Evolutionary conservation across 2,797 vertebrate species (phyloP).

Genomic region (Percopsis omiscomaycus): DNA sequence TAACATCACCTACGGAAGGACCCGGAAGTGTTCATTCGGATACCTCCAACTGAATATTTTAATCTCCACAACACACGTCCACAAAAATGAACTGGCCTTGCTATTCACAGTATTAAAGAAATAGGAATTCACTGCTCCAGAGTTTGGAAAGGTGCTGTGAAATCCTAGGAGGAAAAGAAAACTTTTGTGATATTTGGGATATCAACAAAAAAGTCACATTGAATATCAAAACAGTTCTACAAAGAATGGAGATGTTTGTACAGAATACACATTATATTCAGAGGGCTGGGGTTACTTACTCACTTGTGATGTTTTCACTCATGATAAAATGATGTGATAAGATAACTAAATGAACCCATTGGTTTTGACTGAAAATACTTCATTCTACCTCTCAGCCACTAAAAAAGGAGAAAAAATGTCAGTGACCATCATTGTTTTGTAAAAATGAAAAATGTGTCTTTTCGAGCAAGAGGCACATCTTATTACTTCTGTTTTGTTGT

Average conservation of each 20-base stretch:
- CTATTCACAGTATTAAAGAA: conserved; percentile 71
- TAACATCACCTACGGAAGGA: conserved; percentile 99
- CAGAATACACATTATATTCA: conserved; percentile 78
- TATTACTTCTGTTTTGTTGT: conserved; percentile 77
- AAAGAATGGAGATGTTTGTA: conserved; percentile 74
- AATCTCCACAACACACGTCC: conserved; percentile 54
- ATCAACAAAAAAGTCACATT: conserved; percentile 80
- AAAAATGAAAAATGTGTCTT: conserved; percentile 75
- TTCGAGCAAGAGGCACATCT: conserved; percentile 75
- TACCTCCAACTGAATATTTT: conserved; percentile 97
- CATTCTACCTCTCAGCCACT: conserved; percentile 88
- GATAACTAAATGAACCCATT: conserved; percentile 67
- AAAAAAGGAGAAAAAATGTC: conserved; percentile 68
- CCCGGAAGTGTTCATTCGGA: conserved; percentile 99
- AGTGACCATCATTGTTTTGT: conserved; percentile 78
- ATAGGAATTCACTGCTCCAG: conserved; percentile 61
- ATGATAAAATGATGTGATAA: conserved; percentile 71
- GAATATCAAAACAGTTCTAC: conserved; percentile 55
- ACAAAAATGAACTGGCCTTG: conserved; percentile 67
- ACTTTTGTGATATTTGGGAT: conserved; percentile 81
- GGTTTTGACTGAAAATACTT: conserved; percentile 73
- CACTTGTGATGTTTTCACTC: conserved; percentile 73
- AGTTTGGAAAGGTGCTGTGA: conserved; percentile 62
- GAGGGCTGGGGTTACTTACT: conserved; percentile 80
- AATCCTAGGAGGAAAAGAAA: conserved; percentile 49